Conservation (phyloP, 2,113 vertebrate species). For the Melanerpes aurifrons region DNA sequence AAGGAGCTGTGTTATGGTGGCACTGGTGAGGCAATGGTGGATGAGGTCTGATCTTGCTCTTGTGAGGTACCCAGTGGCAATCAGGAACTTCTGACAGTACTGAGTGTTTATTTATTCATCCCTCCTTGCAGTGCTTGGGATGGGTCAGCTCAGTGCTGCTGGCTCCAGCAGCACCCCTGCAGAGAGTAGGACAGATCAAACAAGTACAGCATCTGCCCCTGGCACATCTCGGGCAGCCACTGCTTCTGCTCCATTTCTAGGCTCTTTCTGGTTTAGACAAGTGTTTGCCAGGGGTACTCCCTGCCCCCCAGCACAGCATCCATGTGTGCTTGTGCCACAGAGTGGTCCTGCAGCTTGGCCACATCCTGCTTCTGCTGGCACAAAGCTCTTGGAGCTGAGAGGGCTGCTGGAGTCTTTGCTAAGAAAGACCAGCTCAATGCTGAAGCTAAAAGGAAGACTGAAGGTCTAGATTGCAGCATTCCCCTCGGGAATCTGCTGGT, state of each 20-base stretch:
- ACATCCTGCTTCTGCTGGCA: neutral
- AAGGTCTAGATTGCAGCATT: neutral
- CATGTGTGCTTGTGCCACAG: neutral
- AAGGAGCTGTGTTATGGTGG: fast-evolving
- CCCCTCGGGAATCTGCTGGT: neutral
- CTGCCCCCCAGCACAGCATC: neutral
- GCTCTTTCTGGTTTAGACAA: neutral
- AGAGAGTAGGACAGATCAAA: neutral
- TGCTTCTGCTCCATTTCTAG: neutral
- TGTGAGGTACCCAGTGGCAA: fast-evolving
- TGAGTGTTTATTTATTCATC: neutral
- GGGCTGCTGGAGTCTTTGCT: neutral
- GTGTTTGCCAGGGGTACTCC: neutral
- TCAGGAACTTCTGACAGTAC: neutral
- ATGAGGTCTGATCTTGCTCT: neutral
- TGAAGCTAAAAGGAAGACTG: neutral
- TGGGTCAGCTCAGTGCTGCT: fast-evolving
- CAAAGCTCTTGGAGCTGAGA: neutral
- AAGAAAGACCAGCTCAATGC: neutral
- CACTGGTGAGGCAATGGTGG: neutral
- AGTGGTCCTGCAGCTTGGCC: neutral
- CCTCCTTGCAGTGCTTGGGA: neutral
- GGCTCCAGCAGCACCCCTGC: fast-evolving
- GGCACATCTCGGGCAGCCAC: neutral
- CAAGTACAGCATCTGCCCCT: neutral